A percentile compares a stretch with the other conserved stretches of the same genome.
Evolutionary conservation across 1,140 invertebrate species (phyloP).

Genomic region (Drosophila gunungcola): DNA sequence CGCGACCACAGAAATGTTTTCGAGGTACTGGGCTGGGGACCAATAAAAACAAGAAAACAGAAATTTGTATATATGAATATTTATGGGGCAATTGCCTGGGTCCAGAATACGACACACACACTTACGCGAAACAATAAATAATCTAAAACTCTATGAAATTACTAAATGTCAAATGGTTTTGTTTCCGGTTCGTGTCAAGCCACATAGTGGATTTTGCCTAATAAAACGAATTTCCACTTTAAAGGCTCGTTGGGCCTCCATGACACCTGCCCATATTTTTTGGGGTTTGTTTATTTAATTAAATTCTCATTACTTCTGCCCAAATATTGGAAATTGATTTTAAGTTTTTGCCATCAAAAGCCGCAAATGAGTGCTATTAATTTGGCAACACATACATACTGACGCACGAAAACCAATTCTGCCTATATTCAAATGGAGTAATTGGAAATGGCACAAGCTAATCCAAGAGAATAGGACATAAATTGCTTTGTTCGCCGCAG

Average conservation of each 20-base stretch:
- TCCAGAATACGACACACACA: slow-evolving; percentile 17
- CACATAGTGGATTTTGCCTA: slow-evolving; percentile 2
- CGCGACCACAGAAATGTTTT: slow-evolving; percentile 28
- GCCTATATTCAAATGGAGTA: slow-evolving; percentile 8
- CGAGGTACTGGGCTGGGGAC: not conserved
- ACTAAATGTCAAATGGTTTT: slow-evolving; percentile 73
- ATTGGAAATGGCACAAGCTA: slow-evolving; percentile 23
- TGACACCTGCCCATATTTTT: slow-evolving; percentile 27
- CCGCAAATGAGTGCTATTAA: slow-evolving; percentile 66
- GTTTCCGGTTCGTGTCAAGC: slow-evolving; percentile 39
- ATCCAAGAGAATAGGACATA: slow-evolving; percentile 27
- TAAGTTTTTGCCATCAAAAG: slow-evolving; percentile 32
- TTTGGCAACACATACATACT: slow-evolving; percentile 16
- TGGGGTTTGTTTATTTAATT: slow-evolving; percentile 44
- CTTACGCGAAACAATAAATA: slow-evolving; percentile 68
- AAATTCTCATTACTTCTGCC: slow-evolving; percentile 40
- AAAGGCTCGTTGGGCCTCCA: slow-evolving; percentile 4
- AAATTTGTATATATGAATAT: slow-evolving; percentile 76
- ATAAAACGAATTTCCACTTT: slow-evolving; percentile 12
- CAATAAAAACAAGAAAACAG: slow-evolving; percentile 52
- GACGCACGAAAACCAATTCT: slow-evolving; percentile 28
- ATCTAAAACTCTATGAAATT: slow-evolving; percentile 81
- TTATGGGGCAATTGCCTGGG: slow-evolving; percentile 57
- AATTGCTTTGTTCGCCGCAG: slow-evolving; percentile 39
- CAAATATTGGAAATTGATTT: slow-evolving; percentile 47